A percentile compares a stretch with the other conserved stretches of the same genome.
Conservation (phyloP, 2,113 vertebrate genomes). For the Cyanoramphus novaezelandiae region DNA sequence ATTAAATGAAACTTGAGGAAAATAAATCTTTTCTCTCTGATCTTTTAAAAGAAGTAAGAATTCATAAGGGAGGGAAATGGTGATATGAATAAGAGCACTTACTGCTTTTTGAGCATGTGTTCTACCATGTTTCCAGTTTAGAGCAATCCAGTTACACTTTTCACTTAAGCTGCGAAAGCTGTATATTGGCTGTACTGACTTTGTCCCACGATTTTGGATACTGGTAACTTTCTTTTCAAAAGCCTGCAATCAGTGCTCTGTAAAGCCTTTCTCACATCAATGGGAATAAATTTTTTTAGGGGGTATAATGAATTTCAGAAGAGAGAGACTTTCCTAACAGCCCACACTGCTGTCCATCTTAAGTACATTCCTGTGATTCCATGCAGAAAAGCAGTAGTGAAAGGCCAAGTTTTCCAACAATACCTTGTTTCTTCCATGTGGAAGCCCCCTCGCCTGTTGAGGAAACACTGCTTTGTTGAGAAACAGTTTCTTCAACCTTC, state of each 20-base stretch:
- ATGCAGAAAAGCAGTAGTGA: neutral
- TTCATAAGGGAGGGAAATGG: neutral
- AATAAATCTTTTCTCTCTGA: neutral
- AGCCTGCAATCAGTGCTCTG: neutral
- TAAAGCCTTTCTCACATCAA: neutral
- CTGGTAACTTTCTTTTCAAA: neutral
- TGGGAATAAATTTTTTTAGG: neutral
- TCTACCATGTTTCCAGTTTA: neutral
- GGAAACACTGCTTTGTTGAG: neutral
- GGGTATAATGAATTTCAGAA: neutral
- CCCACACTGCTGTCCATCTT: neutral
- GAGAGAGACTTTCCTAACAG: neutral
- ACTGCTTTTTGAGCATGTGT: neutral
- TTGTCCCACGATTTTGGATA: neutral
- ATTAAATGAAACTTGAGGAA: neutral
- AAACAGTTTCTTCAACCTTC: neutral
- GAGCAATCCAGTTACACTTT: neutral
- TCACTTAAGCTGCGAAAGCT: neutral
- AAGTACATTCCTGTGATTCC: neutral
- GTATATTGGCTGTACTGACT: neutral
- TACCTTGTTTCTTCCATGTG: rapidly evolving
- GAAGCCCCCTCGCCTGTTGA: neutral
- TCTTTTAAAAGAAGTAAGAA: neutral
- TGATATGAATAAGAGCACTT: neutral
- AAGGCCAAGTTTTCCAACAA: neutral